phyloP scores from a whole-genome alignment of 2,888 invertebrate genomes.

The Flexamia atlantica region DNA sequence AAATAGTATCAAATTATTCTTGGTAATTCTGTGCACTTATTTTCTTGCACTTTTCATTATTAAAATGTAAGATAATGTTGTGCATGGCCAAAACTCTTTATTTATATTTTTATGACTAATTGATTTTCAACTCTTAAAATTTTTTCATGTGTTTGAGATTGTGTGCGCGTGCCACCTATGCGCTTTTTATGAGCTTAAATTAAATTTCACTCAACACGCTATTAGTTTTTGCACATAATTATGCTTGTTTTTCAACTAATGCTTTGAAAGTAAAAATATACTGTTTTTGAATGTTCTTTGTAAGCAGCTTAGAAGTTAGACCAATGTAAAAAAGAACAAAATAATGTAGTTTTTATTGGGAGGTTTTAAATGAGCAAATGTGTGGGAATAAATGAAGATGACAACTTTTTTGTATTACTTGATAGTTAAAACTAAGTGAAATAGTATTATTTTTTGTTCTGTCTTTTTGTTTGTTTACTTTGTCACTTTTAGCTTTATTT shows the following conservation, averaged over 20 bases:
- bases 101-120: neutral
- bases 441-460: too few relatives aligned
- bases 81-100: neutral
- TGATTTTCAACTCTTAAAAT: neutral
- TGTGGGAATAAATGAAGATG: too few relatives aligned
- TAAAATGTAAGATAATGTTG: neutral
- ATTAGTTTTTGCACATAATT: constrained; percentile 18
- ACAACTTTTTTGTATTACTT: too few relatives aligned
- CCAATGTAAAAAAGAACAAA: neutral
- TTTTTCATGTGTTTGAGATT: neutral
- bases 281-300: neutral
- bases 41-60: constrained; percentile 5
- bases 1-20: neutral
- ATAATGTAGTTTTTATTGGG: too few relatives aligned
- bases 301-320: neutral
- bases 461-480: too few relatives aligned
- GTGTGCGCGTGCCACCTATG: constrained; percentile 26
- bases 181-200: constrained; percentile 19
- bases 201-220: neutral
- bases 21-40: constrained; percentile 16
- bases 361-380: too few relatives aligned
- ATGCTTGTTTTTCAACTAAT: neutral
- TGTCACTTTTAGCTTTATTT: too few relatives aligned
- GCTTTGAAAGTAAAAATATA: neutral
- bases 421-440: too few relatives aligned